Evolutionary conservation across 2,113 vertebrate genomes (phyloP).

Genomic region (Chaetorhynchus papuensis): DNA sequence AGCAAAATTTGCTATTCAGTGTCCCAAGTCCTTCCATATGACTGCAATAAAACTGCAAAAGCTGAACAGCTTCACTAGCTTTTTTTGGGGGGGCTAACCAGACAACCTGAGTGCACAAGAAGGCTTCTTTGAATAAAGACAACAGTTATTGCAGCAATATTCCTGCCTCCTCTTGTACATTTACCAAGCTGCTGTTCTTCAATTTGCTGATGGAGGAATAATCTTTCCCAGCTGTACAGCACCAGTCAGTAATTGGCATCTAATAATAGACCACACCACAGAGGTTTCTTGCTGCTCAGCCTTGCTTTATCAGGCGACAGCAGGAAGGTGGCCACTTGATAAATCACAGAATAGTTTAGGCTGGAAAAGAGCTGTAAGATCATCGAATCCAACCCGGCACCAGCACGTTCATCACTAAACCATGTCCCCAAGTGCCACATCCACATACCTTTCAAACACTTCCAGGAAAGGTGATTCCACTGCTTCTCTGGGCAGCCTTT

Average conservation of each 20-base stretch:
- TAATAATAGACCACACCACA: conserved; percentile 56
- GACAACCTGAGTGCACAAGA: neutral
- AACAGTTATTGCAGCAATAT: neutral
- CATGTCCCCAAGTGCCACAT: neutral
- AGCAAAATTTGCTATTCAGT: neutral
- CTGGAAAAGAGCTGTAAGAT: neutral
- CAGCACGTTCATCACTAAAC: neutral
- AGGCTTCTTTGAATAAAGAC: neutral
- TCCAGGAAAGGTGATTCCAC: neutral
- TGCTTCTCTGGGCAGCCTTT: neutral
- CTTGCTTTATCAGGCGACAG: conserved; percentile 39
- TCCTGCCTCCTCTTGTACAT: neutral
- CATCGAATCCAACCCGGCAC: neutral
- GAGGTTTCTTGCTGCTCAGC: conserved; percentile 47
- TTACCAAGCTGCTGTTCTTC: neutral
- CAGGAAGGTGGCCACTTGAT: neutral
- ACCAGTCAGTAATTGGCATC: conserved; percentile 53
- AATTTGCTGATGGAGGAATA: conserved; percentile 54
- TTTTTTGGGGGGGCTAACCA: neutral
- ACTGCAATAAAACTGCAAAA: neutral
- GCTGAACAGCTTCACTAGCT: neutral
- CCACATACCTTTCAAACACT: neutral
- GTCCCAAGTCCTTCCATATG: neutral
- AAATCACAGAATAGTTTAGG: neutral
- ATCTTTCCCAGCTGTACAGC: neutral